Evolutionary conservation across 2,888 invertebrate species (phyloP), one percentile per base, ranked within the genome.

Genomic region (Sinelater perroti): DNA sequence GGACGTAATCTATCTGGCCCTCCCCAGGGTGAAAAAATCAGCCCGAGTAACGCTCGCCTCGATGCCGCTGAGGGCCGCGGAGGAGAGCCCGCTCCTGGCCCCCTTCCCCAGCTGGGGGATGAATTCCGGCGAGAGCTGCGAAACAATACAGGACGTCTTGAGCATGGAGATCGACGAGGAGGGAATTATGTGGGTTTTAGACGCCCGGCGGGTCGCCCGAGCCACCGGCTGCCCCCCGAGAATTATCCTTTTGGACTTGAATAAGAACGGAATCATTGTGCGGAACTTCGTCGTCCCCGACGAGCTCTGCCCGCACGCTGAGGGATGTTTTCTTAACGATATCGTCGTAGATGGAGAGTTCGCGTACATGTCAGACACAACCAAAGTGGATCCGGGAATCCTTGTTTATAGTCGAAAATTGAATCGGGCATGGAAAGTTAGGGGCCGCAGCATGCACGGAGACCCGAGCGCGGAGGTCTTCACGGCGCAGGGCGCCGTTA

Each of bases 91-190:
- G 47, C 79, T 80, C 57, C 74, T 88, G 38, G 80, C 80, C 52
- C 85, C 88, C 8, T 88, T 85, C 76, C 88, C 88, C 63, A 85
- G 79, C 67, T 88, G 88, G 88, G 81, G 78, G 11, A 83, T 83
- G 79, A 88, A 88, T 71, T 76, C 78, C 24, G 66, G 85, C 42
- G 86, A 85, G 0, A 82, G 87, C 69, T 89, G 88, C 74, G 73
- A 76, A 17, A 83, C 86, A 5, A 79, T 89, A 57, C 89, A 89
- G 72, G 85, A 85, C 67, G 87, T 89, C 21, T 86, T 87, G 73
- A 85, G 86, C 64, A 80, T 89, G 71, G 88, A 89, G 70, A 85
- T 89, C 56, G 89, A 89, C 73, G 82, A 82, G 4, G 81, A 82
- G 58, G 87, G 87, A 5, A 75, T 87, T 5, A 83, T 89, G 84